Conservation (phyloP, 2,888 invertebrate genomes). For the Myopa tessellatipennis region DNA sequence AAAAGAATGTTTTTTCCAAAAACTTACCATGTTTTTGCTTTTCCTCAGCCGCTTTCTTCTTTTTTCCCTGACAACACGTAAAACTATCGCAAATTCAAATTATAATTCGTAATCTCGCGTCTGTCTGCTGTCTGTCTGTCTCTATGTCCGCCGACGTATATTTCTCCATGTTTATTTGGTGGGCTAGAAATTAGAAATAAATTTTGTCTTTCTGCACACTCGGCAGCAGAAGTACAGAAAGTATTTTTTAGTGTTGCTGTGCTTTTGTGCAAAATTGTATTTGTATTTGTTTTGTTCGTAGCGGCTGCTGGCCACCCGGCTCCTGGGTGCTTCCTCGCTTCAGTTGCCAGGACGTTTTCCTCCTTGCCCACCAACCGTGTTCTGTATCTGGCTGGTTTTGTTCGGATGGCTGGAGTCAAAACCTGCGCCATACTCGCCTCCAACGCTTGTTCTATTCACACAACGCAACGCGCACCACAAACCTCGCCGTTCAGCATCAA, state of each 20-base stretch:
- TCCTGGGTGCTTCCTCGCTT: too few species aligned
- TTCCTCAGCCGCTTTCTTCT: background rate
- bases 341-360: background rate
- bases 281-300: background rate
- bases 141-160: too few species aligned
- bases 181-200: too few species aligned
- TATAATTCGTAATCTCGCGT: too few species aligned
- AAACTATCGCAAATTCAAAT: too few species aligned
- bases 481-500: conserved; percentile 56
- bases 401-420: conserved; percentile 1
- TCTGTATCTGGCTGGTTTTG: conserved; percentile 10
- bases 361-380: background rate
- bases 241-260: too few species aligned
- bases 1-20: background rate
- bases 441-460: conserved; percentile 19
- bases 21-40: background rate
- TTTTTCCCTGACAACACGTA: too few species aligned
- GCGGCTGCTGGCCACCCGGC: background rate
- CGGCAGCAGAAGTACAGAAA: background rate
- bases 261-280: background rate
- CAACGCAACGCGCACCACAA: conserved; percentile 44
- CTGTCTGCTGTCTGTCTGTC: too few species aligned
- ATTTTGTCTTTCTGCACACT: background rate
- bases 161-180: too few species aligned
- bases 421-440: conserved; percentile 20